Percentiles rank a stretch among this genome's conserved stretches.
Conservation (phyloP, 2,888 invertebrate genomes). For the Thalpophila matura region DNA sequence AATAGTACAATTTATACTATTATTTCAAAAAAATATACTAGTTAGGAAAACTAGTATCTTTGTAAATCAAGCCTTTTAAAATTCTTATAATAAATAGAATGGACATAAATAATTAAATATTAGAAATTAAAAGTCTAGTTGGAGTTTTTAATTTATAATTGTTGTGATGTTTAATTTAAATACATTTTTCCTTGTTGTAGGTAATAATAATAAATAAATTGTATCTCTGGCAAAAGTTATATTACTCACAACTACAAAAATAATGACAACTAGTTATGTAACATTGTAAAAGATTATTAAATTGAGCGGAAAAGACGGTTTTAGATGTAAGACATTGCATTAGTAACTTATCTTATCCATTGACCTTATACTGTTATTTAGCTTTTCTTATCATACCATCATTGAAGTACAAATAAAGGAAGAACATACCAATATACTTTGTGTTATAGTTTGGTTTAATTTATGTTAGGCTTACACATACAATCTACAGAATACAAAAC, state of each 20-base stretch:
- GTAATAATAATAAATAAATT: too few relatives aligned
- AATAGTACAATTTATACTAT: too few relatives aligned
- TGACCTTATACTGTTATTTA: slow-evolving; percentile 18
- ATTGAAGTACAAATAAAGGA: background rate
- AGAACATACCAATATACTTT: background rate
- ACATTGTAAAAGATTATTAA: too few relatives aligned
- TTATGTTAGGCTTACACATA: background rate
- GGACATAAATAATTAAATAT: too few relatives aligned
- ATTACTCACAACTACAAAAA: background rate
- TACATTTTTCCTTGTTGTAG: background rate
- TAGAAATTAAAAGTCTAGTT: background rate
- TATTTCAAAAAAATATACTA: too few relatives aligned
- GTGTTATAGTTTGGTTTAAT: slow-evolving; percentile 1
- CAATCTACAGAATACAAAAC: background rate
- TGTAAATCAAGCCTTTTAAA: too few relatives aligned
- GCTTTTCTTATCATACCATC: background rate
- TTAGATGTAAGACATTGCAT: background rate
- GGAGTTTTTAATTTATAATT: background rate
- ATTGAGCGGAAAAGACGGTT: background rate
- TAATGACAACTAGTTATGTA: too few relatives aligned
- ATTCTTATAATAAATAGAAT: too few relatives aligned
- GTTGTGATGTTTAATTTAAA: background rate
- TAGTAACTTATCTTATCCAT: slow-evolving; percentile 28
- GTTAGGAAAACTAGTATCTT: too few relatives aligned
- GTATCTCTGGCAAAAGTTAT: too few relatives aligned